Evolutionary conservation across 2,888 invertebrate species (phyloP), one percentile per base, ranked within the genome.

Genomic region (Apodemia hepburni): DNA sequence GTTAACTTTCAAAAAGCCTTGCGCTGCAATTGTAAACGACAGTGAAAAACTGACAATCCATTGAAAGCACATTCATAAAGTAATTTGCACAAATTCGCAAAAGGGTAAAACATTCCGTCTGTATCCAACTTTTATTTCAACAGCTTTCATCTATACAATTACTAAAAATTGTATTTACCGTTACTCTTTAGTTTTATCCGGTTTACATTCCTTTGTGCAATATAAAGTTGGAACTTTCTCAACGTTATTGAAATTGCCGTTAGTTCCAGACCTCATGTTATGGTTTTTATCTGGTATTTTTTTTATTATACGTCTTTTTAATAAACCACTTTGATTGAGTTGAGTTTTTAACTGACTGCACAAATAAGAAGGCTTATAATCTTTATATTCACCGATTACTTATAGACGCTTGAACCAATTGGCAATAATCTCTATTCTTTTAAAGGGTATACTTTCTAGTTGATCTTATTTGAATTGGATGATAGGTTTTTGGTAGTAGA

Each of bases 31-130:
- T 84, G 81, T 85, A 85, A 86, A 85, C 77, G 76, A 76, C 72
- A 69, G 71, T 69, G 68, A 82, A 85, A 85, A 82, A 73, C 73
- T 67, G 69, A 70, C 75, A 77, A 76, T 77, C 71, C 73, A 81
- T 81, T 80, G 75, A 82, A 83, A 71, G 75, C 73, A 70, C 73
- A 76, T 85, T 84, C 87, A 87, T 90, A 90, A 89, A 91, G 84
- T 85, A 87, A 90, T 91, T 90, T 90, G 87, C 87, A 79, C 85
- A 89, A 87, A 86, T 87, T 89, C 80, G 91, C 91, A 88, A 89
- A 88, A 84, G 88, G 90, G 87, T 89, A 70, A 85, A 69, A 82
- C 79, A 79, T 80, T 71, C 73, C 12, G 38, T 38, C 38, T 76
- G 70, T 75, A 72, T 75, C 71, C 73, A 79, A 82, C 75, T 81